Percentiles rank a stretch among this genome's conserved stretches.
These are phyloP conservation scores for Agriopis marginaria DNA, from an alignment of 2,888 invertebrate genomes.

Conservation along the genomic window DNA sequence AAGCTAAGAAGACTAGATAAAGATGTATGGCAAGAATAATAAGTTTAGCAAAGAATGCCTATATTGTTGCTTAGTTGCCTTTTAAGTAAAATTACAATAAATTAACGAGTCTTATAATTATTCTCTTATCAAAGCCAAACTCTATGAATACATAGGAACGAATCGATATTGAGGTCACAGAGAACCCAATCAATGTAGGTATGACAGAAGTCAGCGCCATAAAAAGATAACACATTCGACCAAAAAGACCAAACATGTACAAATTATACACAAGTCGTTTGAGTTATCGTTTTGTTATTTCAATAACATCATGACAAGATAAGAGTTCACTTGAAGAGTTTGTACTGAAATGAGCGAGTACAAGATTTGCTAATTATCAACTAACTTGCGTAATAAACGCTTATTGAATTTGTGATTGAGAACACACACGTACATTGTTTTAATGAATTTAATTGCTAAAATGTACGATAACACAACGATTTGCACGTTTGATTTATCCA, in stretches of 20 bases:
- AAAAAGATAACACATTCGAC: conserved; percentile 19
- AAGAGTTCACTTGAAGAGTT: conserved; percentile 7
- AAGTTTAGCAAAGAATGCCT: not conserved
- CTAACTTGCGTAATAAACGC: conserved; percentile 4
- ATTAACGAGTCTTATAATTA: not conserved
- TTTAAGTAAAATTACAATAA: not conserved
- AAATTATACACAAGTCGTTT: conserved; percentile 25
- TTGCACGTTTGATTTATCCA: not conserved
- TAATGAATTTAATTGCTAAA: conserved; percentile 7
- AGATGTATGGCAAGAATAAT: not conserved
- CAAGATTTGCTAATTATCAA: conserved; percentile 4
- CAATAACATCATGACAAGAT: conserved; percentile 18
- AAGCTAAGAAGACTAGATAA: not conserved
- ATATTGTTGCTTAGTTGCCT: not conserved
- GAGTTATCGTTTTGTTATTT: conserved; percentile 27
- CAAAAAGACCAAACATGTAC: conserved; percentile 19
- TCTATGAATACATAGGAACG: conserved; percentile 2
- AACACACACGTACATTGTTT: not conserved
- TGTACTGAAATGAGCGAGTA: conserved; percentile 2
- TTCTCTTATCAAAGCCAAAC: not conserved
- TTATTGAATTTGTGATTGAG: conserved; percentile 10
- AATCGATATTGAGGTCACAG: conserved; percentile 2
- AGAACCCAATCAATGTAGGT: conserved; percentile 6
- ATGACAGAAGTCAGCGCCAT: conserved; percentile 4
- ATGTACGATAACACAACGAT: not conserved